Evolutionary conservation across 2,113 vertebrate genomes (phyloP).

Genomic region (Dicrurus megarhynchus): DNA sequence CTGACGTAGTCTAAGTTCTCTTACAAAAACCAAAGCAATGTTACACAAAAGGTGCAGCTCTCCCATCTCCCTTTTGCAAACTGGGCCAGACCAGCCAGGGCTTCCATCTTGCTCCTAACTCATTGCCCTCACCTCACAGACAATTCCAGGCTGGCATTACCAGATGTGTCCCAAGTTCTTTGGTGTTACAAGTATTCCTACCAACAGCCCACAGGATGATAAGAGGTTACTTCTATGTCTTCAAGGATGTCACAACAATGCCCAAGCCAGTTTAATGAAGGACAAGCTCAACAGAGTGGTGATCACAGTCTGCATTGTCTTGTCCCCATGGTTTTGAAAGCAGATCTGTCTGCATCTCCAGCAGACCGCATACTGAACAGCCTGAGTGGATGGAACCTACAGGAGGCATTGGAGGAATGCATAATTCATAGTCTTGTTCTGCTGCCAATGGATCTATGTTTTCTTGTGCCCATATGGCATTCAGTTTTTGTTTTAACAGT

Average conservation of each 20-base stretch:
- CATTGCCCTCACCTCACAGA: background rate
- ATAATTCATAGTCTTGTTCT: slow-evolving; percentile 41
- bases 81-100: background rate
- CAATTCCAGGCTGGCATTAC: background rate
- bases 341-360: background rate
- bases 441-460: slow-evolving; percentile 35
- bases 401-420: slow-evolving; percentile 24
- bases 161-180: background rate
- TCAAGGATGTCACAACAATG: background rate
- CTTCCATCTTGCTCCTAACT: background rate
- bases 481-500: slow-evolving; percentile 41
- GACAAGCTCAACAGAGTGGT: background rate
- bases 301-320: background rate
- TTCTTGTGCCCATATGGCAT: background rate
- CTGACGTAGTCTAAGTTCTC: background rate
- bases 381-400: slow-evolving; percentile 14
- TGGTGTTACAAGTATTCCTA: background rate
- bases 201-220: background rate
- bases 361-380: background rate
- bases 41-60: background rate
- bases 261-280: background rate
- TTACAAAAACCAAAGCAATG: background rate
- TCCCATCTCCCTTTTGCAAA: background rate
- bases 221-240: background rate
- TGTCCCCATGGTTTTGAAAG: background rate